Evolutionary conservation across 2,797 vertebrate genomes (phyloP).

Genomic region (Pogoniulus pusillus): DNA sequence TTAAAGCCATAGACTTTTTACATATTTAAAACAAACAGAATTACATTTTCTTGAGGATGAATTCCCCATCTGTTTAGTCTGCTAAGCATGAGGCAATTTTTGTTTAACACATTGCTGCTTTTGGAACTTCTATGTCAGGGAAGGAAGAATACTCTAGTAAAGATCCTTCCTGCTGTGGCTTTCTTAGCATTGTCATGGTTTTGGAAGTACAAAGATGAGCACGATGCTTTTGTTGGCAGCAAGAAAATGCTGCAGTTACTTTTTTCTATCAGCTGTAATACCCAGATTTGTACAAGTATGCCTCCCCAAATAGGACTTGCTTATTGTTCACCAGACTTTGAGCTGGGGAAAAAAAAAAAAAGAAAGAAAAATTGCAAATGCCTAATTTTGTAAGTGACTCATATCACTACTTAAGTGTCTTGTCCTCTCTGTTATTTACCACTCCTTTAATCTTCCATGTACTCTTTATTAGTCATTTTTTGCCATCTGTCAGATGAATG

Average conservation of each 20-base stretch:
- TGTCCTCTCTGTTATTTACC: slow-evolving; percentile 39
- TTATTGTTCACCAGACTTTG: neutral
- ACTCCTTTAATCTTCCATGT: slow-evolving; percentile 14
- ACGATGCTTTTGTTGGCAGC: neutral
- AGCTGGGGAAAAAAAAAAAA: neutral
- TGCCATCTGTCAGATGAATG: neutral
- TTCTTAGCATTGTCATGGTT: neutral
- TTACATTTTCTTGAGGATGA: neutral
- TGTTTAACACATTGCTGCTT: neutral
- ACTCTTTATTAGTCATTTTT: slow-evolving; percentile 10
- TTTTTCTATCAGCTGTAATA: neutral
- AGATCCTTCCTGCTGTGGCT: neutral
- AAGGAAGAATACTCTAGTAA: neutral
- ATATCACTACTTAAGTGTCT: neutral
- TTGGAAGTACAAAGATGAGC: neutral
- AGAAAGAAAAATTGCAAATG: neutral
- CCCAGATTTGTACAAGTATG: neutral
- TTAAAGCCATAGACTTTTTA: neutral
- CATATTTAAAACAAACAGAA: neutral
- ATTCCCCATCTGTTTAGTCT: neutral
- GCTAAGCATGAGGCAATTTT: neutral
- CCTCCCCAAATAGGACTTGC: neutral
- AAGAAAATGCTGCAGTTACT: neutral
- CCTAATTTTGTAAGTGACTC: slow-evolving; percentile 39
- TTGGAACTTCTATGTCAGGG: neutral